Conservation (phyloP, 2,888 invertebrate genomes). For the Bhutanitis thaidina region DNA sequence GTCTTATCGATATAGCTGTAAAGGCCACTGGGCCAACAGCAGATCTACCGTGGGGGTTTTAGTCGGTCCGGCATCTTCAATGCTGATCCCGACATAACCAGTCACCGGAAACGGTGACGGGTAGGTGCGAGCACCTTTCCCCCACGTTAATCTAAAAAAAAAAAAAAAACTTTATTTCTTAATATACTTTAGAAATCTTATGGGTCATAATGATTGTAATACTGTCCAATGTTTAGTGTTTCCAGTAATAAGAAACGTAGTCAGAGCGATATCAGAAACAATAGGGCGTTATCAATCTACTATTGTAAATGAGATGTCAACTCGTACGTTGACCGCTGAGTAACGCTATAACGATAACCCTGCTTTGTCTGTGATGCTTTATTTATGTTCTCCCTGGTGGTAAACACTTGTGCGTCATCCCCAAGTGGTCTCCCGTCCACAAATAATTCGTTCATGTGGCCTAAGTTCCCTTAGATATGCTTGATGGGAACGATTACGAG, state of each 20-base stretch:
- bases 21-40: no score
- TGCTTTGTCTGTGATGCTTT: slow-evolving; percentile 53
- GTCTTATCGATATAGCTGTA: no score
- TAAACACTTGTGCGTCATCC: slow-evolving; percentile 71
- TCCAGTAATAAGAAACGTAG: slow-evolving; percentile 18
- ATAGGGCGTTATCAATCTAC: slow-evolving; percentile 55
- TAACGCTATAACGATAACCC: slow-evolving; percentile 59
- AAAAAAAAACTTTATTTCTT: no score
- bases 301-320: slow-evolving; percentile 47
- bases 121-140: no score
- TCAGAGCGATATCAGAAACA: slow-evolving; percentile 38
- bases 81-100: no score
- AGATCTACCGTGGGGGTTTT: no score
- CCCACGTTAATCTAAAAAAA: no score
- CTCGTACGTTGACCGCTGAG: slow-evolving; percentile 60
- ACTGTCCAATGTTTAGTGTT: background rate
- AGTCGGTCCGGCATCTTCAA: no score
- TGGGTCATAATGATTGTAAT: no score
- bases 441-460: slow-evolving; percentile 64
- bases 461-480: background rate
- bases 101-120: no score
- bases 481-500: background rate
- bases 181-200: no score
- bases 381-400: slow-evolving; percentile 71
- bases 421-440: slow-evolving; percentile 49